A percentile compares a stretch with the other conserved stretches of the same genome.
Evolutionary conservation across 2,888 invertebrate species (phyloP).

Genomic region (Seladonia tumulorum): DNA sequence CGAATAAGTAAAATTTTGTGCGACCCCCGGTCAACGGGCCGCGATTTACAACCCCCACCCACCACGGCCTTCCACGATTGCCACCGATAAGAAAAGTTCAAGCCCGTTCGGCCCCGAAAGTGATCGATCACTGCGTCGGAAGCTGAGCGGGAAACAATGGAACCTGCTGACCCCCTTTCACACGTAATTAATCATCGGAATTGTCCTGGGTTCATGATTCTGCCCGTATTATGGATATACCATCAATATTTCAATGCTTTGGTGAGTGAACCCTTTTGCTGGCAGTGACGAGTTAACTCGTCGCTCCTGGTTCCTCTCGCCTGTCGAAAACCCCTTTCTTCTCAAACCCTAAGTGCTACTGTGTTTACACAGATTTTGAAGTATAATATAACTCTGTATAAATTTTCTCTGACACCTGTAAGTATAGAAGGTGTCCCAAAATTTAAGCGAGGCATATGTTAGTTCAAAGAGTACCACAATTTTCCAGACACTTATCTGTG

Average conservation of each 20-base stretch:
- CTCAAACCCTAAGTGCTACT: no score
- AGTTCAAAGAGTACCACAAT: no score
- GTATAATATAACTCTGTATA: no score
- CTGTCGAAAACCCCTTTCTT: no score
- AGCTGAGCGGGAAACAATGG: conserved; percentile 35
- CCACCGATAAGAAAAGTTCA: conserved; percentile 48
- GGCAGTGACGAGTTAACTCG: neutral
- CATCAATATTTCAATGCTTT: neutral
- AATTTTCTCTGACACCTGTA: no score
- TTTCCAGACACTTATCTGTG: no score
- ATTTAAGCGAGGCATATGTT: no score
- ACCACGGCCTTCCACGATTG: conserved; percentile 11
- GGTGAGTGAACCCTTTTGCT: neutral
- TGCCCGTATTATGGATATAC: neutral
- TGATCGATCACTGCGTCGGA: conserved; percentile 42
- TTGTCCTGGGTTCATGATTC: neutral
- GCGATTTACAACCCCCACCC: conserved; percentile 31
- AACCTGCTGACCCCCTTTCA: conserved; percentile 4
- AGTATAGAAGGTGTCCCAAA: no score
- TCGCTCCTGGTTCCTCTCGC: no score
- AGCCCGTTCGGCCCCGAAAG: conserved; percentile 25
- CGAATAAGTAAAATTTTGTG: neutral
- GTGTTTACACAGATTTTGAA: no score
- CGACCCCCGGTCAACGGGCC: neutral
- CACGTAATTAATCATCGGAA: conserved; percentile 2